A percentile compares a stretch with the other conserved stretches of the same genome.
Conservation (phyloP, 2,113 vertebrate species). For the Acrocephalus arundinaceus region DNA sequence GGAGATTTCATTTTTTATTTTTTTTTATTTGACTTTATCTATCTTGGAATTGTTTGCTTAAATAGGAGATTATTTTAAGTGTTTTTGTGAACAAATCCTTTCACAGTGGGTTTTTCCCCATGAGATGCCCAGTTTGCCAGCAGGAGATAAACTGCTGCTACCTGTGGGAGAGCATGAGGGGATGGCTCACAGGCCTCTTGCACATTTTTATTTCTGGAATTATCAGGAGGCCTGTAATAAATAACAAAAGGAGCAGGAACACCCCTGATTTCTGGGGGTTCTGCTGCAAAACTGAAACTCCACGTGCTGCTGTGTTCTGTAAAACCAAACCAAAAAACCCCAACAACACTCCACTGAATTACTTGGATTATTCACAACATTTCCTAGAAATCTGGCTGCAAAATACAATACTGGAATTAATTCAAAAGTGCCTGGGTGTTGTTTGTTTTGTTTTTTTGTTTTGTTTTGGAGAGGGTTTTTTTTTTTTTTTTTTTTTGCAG, state of each 20-base stretch:
- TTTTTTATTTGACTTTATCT: neutral
- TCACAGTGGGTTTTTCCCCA: neutral
- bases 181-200: neutral
- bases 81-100: neutral
- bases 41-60: slow-evolving; percentile 1
- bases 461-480: neutral
- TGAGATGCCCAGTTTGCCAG: neutral
- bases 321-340: neutral
- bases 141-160: neutral
- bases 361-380: slow-evolving; percentile 57
- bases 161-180: neutral
- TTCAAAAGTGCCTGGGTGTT: slow-evolving; percentile 45
- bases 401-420: slow-evolving; percentile 66
- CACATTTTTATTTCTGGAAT: neutral
- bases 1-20: rapidly evolving
- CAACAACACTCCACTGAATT: slow-evolving; percentile 35
- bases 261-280: neutral
- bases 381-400: slow-evolving; percentile 66
- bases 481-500: neutral
- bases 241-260: neutral
- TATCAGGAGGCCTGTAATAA: neutral
- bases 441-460: neutral
- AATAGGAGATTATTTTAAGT: neutral
- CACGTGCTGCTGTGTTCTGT: neutral
- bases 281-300: neutral